Evolutionary conservation across 2,888 invertebrate genomes (phyloP), one percentile per base, ranked within the genome.

Genomic region (Ormyrus labotus): DNA sequence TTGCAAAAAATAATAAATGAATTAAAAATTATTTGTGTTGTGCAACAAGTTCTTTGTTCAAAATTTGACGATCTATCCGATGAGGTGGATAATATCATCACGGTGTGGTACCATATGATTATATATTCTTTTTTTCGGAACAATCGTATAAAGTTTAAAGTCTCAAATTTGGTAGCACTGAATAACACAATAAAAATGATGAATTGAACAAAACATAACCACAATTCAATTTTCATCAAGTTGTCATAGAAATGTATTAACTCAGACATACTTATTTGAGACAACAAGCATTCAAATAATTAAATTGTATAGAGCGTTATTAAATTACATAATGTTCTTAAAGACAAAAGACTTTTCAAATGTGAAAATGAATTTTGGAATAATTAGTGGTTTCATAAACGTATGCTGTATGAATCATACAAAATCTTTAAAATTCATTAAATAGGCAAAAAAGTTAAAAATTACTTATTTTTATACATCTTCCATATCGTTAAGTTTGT

Each of bases 121-220:
- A 19, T 19, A 34, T 34, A 34, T 34, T 34, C 34, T 34, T 34
- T 34, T 34, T 34, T 34, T 34, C 34, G 34, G 34, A 34, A 34
- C 34, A 34, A 34, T 34, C 34, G 34, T 34, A 34, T 34, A 2
- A 34, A 34, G 2, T 34, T 34, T 34, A 34, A 34, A 34, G 2
- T 34, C 34, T 34, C 34, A 3, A 2, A 34, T 2, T 74, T 73
- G 72, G 72, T 73, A 73, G 53, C 47, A 63, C 64, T 73, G 63
- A 64, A 47, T 47, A 70, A 64, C 53, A 64, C 45, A 45, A 72
- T 51, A 13, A 60, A 58, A 50, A 65, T 7, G 8, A 50, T 57
- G 48, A 9, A 63, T 13, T 6, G n/a, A 11, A 50, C 61, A 61
- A 53, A 74, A 65, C 68, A 68, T 75, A 60, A 75, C 51, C 68